Evolutionary conservation across 2,888 invertebrate species (phyloP).

Genomic region (Sarcophaga caerulescens): DNA sequence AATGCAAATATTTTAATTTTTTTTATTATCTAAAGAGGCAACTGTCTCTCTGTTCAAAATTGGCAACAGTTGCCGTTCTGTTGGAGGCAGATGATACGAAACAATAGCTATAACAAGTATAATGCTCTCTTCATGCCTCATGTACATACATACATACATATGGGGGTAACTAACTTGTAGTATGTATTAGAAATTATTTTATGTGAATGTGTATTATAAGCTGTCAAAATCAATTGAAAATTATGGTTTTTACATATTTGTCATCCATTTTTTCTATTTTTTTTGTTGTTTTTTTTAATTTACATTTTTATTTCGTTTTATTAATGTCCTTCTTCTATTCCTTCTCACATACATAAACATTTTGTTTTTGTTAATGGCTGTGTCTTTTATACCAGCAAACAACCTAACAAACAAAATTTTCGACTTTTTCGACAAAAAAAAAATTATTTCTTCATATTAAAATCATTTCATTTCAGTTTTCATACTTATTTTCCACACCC

Average conservation of each 20-base stretch:
- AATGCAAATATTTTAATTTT: neutral
- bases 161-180: too few species aligned
- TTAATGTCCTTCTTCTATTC: constrained; percentile 4
- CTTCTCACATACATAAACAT: neutral
- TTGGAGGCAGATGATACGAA: neutral
- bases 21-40: too few species aligned
- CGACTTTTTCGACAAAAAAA: too few species aligned
- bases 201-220: constrained; percentile 34
- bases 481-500: too few species aligned
- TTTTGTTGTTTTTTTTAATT: neutral
- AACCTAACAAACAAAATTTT: too few species aligned
- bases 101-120: too few species aligned
- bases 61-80: constrained; percentile 20
- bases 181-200: neutral
- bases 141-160: too few species aligned
- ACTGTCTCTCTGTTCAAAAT: neutral
- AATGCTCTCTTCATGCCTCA: too few species aligned
- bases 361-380: too few species aligned
- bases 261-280: neutral
- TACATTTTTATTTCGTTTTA: neutral
- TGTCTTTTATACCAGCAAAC: too few species aligned
- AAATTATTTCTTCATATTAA: too few species aligned
- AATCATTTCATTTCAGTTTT: too few species aligned
- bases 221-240: constrained; percentile 48
- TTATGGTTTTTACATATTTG: constrained; percentile 47